Base-by-base conservation (phyloP, 2,888 invertebrate genomes). In the Dynastes maya region DNA sequence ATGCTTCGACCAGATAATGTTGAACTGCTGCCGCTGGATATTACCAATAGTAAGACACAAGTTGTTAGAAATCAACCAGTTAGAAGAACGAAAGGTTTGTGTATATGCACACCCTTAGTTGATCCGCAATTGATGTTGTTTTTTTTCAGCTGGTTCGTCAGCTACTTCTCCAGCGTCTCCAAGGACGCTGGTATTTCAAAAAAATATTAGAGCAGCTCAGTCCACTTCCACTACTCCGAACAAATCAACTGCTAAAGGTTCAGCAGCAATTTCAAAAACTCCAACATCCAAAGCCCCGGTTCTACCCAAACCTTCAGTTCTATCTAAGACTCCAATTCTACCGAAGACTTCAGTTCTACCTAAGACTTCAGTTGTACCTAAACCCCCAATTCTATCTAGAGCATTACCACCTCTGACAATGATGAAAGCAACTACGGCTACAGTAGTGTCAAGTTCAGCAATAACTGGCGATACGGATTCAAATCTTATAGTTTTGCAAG, bases 1-100 rank as follows among this genome's bases (percentile, higher is more conserved):
- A 80, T 75, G 9, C 55, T 80, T 64, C 75, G 81, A 22, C 79
- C 78, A 1, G 75, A 79, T 29, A 79, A 80, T 61, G 72, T 70
- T 2, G 72, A 64, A 16, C 27, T 80, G n/a, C 77, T 79, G 0
- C 78, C 80, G 27, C 27, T 80, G 70, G 79, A 79, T 32, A 80
- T 82, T 9, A 67, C 71, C 16, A 55, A 77, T 51, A 74, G 53
- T 8, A 77, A 27, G 16, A 16, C 49, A 3, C 45, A 40, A 27
- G 61, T 74, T 11, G n/a, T 61, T 8, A 72, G 61, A 27, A 49
- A 61, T 27, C 40, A 32, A 53, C 71, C 55, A 2, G 9, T 4
- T 8, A 40, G 45, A 61, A 40, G 72, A 61, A 16, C 32, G 8
- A 27, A 40, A 61, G 2, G 72, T 74, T 45, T 6, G 72, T 74